phyloP scores from a whole-genome alignment of 2,888 invertebrate species.

The Pediacus dermestoides region DNA sequence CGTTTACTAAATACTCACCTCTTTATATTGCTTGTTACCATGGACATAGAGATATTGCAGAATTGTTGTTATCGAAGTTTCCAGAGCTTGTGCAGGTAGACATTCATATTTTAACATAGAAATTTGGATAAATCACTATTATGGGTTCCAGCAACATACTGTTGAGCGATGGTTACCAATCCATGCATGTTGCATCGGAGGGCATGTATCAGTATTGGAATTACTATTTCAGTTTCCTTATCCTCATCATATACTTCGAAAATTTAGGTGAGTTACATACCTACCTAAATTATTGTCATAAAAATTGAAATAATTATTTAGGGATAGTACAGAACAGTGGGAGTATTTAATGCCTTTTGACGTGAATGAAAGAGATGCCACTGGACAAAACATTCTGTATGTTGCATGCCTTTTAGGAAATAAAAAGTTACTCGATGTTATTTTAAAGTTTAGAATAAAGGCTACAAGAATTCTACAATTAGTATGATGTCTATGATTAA shows the following conservation, averaged over 20 bases:
- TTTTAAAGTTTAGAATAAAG: slow-evolving; percentile 69
- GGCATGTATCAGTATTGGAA: slow-evolving; percentile 74
- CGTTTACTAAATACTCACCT: slow-evolving; percentile 88
- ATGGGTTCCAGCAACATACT: slow-evolving; percentile 67
- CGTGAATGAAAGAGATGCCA: slow-evolving; percentile 84
- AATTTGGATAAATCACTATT: too few relatives aligned
- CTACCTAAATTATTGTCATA: too few relatives aligned
- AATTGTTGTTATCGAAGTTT: slow-evolving; percentile 72
- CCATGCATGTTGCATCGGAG: slow-evolving; percentile 89
- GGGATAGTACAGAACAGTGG: slow-evolving; percentile 70
- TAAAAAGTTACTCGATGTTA: slow-evolving; percentile 69
- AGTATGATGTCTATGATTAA: too few relatives aligned
- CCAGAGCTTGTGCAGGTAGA: slow-evolving; percentile 75
- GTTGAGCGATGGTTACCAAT: slow-evolving; percentile 90
- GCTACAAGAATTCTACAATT: slow-evolving; percentile 47
- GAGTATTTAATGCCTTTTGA: slow-evolving; percentile 90
- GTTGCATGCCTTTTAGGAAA: slow-evolving; percentile 84
- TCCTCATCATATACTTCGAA: slow-evolving; percentile 64
- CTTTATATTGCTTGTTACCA: slow-evolving; percentile 87
- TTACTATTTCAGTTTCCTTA: slow-evolving; percentile 78
- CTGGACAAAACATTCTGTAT: slow-evolving; percentile 87
- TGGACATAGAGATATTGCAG: slow-evolving; percentile 75
- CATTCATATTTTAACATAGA: too few relatives aligned
- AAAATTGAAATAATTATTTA: too few relatives aligned
- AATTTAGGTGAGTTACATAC: slow-evolving; percentile 55